Base-by-base conservation (phyloP, 2,888 invertebrate genomes). In the Drosophila rubida region DNA sequence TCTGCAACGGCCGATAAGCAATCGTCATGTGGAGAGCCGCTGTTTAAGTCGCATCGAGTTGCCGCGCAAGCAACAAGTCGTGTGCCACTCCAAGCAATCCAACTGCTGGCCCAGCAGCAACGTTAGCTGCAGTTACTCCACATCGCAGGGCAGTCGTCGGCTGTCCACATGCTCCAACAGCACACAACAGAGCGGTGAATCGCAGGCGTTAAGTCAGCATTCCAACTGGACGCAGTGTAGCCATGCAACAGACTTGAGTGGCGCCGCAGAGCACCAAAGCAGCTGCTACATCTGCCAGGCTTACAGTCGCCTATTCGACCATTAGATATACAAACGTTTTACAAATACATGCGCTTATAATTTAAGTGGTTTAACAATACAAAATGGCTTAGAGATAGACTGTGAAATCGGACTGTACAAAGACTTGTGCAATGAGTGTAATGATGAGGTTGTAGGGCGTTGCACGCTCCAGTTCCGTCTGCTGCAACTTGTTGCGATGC, bases 391-490 rank as follows among this genome's bases (percentile, higher is more conserved):
- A 91, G 59, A 91, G 86, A 69, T 89, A 91, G 54, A 86, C 80
- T 5, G 79, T 78, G 42, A 92, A 87, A 76, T 92, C 92, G 9
- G 87, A 65, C 69, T 92, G 92, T 30, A 77, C 85, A 75, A 92
- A 92, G 32, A 89, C 88, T n/a, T 87, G 77, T 0, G 89, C 87
- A 61, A 92, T 91, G n/a, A 92, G 70, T 19, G 88, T 83, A 25
- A 92, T 88, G 19, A 92, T 80, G 4, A 92, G 79, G 77, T 92
- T 92, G 45, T 87, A 91, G 4, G 92, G 91, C 14, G 83, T 79
- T 0, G 89, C 90, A 14, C 90, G 89, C 22, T 84, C 76, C 4
- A 78, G 35, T 22, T 90, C 87, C 4, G 84, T 62, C 0, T 77
- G 70, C n/a, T 70, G 65, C 6, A 91, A 62, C 63, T 82, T 74